phyloP scores from a whole-genome alignment of 1,140 invertebrate genomes.

The Watersipora subatra region DNA sequence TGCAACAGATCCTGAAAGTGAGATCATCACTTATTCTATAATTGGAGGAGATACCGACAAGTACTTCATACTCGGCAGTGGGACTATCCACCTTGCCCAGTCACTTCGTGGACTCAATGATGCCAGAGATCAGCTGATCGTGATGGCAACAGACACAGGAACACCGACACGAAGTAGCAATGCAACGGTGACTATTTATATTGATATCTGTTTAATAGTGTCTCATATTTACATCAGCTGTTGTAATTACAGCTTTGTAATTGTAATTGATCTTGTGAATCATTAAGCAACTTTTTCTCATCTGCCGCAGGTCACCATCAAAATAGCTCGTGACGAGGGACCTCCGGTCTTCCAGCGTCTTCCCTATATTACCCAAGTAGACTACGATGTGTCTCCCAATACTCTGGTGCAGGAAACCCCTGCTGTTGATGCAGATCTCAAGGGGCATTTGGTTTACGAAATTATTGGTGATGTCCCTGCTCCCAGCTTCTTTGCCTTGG shows the following conservation, averaged over 20 bases:
- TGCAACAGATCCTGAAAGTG: not conserved
- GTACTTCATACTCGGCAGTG: not conserved
- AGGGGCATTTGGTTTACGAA: slow-evolving; percentile 16
- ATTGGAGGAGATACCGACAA: not conserved
- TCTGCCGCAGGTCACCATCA: no score
- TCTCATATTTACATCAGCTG: no score
- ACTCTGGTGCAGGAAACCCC: not conserved
- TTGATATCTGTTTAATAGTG: no score
- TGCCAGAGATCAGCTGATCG: slow-evolving; percentile 9
- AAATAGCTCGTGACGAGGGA: slow-evolving; percentile 6
- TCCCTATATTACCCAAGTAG: not conserved
- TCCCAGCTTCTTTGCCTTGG: slow-evolving; percentile 18
- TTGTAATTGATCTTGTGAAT: no score
- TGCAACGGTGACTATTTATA: not conserved
- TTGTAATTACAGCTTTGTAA: no score
- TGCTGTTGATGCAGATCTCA: not conserved
- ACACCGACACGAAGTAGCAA: slow-evolving; percentile 9
- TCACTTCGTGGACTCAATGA: not conserved
- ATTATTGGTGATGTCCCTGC: slow-evolving; percentile 17
- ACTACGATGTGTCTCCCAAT: slow-evolving; percentile 1
- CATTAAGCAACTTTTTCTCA: no score
- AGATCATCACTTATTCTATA: not conserved
- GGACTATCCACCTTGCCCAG: not conserved
- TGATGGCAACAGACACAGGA: slow-evolving; percentile 8
- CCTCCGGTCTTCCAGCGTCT: slow-evolving; percentile 8